Evolutionary conservation across 2,797 vertebrate genomes (phyloP).

Genomic region (Leptodactylus fallax): DNA sequence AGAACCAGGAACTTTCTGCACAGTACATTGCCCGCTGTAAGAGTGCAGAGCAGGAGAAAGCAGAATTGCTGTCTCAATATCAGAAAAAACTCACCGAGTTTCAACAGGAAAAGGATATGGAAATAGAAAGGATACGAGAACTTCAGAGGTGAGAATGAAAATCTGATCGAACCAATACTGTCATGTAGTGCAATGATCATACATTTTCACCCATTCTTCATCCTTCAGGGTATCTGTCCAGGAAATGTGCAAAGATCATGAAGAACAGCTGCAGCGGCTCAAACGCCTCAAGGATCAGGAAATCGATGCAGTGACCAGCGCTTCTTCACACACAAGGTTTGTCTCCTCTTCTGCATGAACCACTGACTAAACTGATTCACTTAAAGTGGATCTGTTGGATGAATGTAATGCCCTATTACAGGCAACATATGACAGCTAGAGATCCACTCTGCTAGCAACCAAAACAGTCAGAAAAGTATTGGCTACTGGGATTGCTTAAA

Average conservation of each 20-base stretch:
- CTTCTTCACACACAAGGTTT: conserved; percentile 88
- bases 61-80: conserved; percentile 81
- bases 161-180: neutral
- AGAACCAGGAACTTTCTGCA: conserved; percentile 80
- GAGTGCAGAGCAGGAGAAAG: conserved; percentile 76
- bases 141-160: conserved; percentile 83
- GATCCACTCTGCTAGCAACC: no score
- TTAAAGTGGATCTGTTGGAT: no score
- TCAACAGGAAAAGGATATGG: conserved; percentile 80
- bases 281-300: conserved; percentile 88
- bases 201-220: neutral
- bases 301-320: conserved; percentile 89
- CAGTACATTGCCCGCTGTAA: conserved; percentile 73
- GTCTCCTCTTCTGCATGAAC: neutral
- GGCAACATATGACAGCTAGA: no score
- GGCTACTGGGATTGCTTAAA: no score
- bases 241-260: conserved; percentile 88
- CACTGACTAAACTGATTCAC: neutral
- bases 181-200: neutral
- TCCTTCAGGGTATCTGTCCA: conserved; percentile 80
- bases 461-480: no score
- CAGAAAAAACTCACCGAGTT: conserved; percentile 79
- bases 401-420: no score
- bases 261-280: conserved; percentile 86
- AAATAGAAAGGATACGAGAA: conserved; percentile 84